Evolutionary conservation across 2,113 vertebrate species (phyloP), one percentile per base, ranked within the genome.

Genomic region (Epinephelus lanceolatus): DNA sequence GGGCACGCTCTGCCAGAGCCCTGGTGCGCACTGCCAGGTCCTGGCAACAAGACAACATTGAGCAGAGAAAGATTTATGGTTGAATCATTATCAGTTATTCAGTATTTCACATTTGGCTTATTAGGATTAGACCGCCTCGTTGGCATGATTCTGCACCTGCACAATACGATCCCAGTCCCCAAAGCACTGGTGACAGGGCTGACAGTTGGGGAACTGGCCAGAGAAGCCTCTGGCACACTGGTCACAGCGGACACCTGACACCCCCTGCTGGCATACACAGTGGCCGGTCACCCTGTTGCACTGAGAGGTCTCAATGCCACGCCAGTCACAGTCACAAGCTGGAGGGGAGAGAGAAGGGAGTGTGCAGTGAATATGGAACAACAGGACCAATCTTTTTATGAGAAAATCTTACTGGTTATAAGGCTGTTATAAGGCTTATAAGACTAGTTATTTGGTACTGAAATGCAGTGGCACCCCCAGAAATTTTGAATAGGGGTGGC

Each of bases 131-230:
- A 23, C 53, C 2, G 2, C n/a, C 25, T 11, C 3, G 52, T 52
- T 17, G 5, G 10, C 6, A 45, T 33, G 6, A 63, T 33, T 55
- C 27, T 11, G 15, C 66, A 93, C 94, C 94, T 94, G 98, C 21
- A 99, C 97, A 23, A 99, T 95, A 0, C 97, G 97, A 89, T 99
- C 98, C 98, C 98, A 99, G 93, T 99, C 98, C 14, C 98, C 98
- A 0, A 99, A 99, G 89, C 98, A 99, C 57, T 96, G 95, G 47
- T 99, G 98, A 87, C 98, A 99, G 37, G 98, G 97, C 80, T 97
- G 95, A 87, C 98, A 99, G 89, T 95, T 78, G 0, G 98, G 98
- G 89, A 99, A 99, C 40, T 94, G 73, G 0, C 98, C 98, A 0
- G 97, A 94, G 74, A 99, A 99, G 23, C 98, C 98, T 3, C 98